Evolutionary conservation across 1,140 invertebrate species (phyloP).

Genomic region (Heterodera carotae): DNA sequence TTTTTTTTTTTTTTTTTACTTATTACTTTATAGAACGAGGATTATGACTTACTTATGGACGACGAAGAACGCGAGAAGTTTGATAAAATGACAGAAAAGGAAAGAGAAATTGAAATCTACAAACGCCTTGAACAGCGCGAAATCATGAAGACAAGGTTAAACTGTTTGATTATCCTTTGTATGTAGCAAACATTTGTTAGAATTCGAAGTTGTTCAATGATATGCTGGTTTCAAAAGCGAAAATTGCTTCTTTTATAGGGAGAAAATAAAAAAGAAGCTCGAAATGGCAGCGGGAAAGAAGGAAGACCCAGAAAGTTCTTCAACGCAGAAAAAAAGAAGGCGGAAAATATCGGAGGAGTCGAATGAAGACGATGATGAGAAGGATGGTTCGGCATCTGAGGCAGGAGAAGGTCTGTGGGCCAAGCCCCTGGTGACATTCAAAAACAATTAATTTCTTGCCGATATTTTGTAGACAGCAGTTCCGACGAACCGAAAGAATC

Average conservation of each 20-base stretch:
- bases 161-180: too few relatives aligned
- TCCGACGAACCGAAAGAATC: conserved; percentile 9
- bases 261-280: conserved; percentile 40
- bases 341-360: conserved; percentile 12
- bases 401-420: conserved; percentile 16
- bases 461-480: neutral
- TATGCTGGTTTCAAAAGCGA: neutral
- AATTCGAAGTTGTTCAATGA: too few relatives aligned
- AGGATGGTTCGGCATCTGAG: conserved; percentile 23
- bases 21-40: conserved; percentile 30
- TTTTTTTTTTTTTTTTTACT: neutral
- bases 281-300: conserved; percentile 35
- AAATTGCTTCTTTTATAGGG: conserved; percentile 24
- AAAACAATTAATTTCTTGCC: neutral
- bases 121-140: conserved; percentile 41
- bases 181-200: too few relatives aligned
- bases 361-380: conserved; percentile 2
- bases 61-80: conserved; percentile 43
- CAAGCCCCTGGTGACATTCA: neutral
- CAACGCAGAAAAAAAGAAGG: conserved; percentile 4
- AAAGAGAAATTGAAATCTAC: conserved; percentile 45
- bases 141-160: conserved; percentile 44
- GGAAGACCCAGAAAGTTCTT: conserved; percentile 14
- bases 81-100: conserved; percentile 45
- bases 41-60: conserved; percentile 36